Evolutionary conservation across 2,797 vertebrate genomes (phyloP).

Genomic region (Hephaestus fuliginosus): DNA sequence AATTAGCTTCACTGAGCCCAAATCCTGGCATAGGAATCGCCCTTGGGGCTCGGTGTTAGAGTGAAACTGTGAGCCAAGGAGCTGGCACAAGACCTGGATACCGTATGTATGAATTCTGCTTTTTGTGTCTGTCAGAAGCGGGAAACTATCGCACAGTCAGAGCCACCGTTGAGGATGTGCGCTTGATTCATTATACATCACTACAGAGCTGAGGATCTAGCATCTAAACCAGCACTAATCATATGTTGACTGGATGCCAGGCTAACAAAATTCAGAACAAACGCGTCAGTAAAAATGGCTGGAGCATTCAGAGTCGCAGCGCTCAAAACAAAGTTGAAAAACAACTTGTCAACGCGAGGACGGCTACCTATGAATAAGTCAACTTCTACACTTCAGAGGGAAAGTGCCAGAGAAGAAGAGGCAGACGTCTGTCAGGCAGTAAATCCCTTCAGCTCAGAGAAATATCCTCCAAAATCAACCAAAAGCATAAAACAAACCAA

Average conservation of each 20-base stretch:
- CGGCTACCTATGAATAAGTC: conserved; percentile 54
- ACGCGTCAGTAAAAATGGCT: conserved; percentile 45
- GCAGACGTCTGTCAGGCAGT: conserved; percentile 50
- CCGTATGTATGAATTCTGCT: conserved; percentile 59
- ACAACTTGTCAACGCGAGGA: conserved; percentile 32
- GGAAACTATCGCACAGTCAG: conserved; percentile 23
- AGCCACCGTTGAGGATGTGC: conserved; percentile 44
- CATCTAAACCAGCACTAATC: conserved; percentile 48
- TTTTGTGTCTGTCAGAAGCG: conserved; percentile 50
- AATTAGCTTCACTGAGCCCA: conserved; percentile 82
- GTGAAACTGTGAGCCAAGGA: conserved; percentile 70
- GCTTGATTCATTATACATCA: conserved; percentile 68
- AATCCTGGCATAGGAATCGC: conserved; percentile 74
- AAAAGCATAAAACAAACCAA: conserved; percentile 62
- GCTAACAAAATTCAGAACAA: conserved; percentile 63
- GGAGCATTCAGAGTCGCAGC: conserved; percentile 33
- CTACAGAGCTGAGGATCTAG: conserved; percentile 40
- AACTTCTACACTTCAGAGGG: conserved; percentile 46
- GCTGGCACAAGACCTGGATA: conserved; percentile 67
- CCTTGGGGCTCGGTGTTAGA: conserved; percentile 68
- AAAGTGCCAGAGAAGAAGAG: conserved; percentile 42
- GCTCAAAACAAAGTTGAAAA: conserved; percentile 45
- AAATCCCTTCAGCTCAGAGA: conserved; percentile 54
- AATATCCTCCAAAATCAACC: conserved; percentile 45
- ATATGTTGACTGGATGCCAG: conserved; percentile 59